A percentile compares a stretch with the other conserved stretches of the same genome.
Evolutionary conservation across 2,888 invertebrate species (phyloP).

Genomic region (Drosophila lacicola): DNA sequence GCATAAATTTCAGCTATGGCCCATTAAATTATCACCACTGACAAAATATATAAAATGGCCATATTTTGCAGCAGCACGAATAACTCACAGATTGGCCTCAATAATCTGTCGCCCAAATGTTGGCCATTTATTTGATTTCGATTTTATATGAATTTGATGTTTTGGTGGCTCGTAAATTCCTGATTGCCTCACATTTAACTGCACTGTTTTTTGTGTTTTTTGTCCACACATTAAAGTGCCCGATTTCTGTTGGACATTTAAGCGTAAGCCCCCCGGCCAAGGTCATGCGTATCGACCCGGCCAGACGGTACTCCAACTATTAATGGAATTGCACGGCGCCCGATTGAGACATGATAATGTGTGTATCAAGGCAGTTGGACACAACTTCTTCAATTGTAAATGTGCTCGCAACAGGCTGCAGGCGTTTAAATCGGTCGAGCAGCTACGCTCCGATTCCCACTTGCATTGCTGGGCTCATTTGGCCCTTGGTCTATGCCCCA

Average conservation of each 20-base stretch:
- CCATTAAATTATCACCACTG: constrained; percentile 51
- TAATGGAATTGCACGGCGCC: constrained; percentile 52
- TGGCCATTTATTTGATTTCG: constrained; percentile 66
- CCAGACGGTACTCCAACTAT: constrained; percentile 55
- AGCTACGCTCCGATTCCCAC: constrained; percentile 41
- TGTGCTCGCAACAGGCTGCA: constrained; percentile 69
- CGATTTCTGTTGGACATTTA: constrained; percentile 12
- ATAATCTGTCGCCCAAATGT: constrained; percentile 58
- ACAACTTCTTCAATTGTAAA: constrained; percentile 55
- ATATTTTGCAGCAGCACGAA: constrained; percentile 65
- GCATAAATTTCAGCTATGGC: constrained; percentile 63
- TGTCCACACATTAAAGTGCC: constrained; percentile 28
- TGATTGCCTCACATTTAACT: constrained; percentile 30
- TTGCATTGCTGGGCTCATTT: constrained; percentile 53
- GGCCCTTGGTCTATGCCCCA: constrained; percentile 56
- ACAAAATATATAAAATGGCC: constrained; percentile 46
- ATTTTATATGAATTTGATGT: constrained; percentile 66
- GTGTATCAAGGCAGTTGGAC: constrained; percentile 51
- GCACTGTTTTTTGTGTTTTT: constrained; percentile 1
- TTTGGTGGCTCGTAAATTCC: constrained; percentile 58
- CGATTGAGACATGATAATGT: constrained; percentile 75
- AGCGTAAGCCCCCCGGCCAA: constrained; percentile 35
- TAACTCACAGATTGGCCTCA: constrained; percentile 31
- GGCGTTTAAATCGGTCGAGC: constrained; percentile 64
- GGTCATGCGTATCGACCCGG: constrained; percentile 58